Evolutionary conservation across 2,113 vertebrate species (phyloP).

Genomic region (Bettongia penicillata): DNA sequence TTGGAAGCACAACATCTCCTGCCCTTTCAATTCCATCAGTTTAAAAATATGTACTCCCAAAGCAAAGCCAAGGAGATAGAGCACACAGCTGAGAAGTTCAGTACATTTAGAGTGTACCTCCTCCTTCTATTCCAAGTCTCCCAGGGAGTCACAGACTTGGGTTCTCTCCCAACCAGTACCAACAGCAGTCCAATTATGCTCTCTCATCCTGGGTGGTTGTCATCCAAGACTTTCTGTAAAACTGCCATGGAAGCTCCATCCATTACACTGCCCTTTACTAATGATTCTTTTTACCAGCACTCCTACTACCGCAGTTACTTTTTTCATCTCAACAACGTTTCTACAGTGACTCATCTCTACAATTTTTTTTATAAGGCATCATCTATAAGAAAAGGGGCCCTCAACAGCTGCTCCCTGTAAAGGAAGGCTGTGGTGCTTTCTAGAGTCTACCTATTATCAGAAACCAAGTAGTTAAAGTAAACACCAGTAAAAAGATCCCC

Average conservation of each 20-base stretch:
- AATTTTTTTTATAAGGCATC: neutral
- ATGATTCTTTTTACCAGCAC: neutral
- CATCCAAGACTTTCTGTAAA: neutral
- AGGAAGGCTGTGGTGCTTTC: too few species aligned
- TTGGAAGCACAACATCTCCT: neutral
- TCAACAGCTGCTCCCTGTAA: neutral
- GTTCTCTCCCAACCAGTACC: neutral
- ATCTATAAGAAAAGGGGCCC: neutral
- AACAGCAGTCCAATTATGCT: too few species aligned
- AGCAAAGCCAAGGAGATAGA: neutral
- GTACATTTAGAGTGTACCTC: neutral
- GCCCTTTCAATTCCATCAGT: neutral
- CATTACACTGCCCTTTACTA: neutral
- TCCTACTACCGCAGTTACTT: neutral
- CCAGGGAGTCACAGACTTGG: neutral
- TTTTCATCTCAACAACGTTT: neutral
- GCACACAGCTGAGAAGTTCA: neutral
- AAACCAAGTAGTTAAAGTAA: neutral
- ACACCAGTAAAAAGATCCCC: neutral
- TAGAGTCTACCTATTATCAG: neutral
- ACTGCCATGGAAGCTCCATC: neutral
- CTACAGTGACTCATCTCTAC: neutral
- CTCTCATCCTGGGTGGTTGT: neutral
- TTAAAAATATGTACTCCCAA: neutral
- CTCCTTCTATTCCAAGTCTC: neutral